phyloP scores from a whole-genome alignment of 2,113 vertebrate genomes.

The Coptodon bakossiorum region DNA sequence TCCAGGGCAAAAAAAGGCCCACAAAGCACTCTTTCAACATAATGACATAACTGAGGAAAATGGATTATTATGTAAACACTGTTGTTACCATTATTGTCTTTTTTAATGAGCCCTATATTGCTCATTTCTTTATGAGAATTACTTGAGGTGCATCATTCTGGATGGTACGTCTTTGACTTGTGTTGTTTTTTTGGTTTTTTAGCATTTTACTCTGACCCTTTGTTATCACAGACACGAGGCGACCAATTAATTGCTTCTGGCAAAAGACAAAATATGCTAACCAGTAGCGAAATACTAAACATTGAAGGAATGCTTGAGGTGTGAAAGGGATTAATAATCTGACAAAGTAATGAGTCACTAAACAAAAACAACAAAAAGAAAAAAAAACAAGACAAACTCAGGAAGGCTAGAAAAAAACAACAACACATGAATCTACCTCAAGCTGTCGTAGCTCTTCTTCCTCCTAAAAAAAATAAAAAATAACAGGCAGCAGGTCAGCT shows the following conservation, averaged over 20 bases:
- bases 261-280: not conserved
- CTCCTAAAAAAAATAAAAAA: slow-evolving; percentile 60
- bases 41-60: not conserved
- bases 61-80: not conserved
- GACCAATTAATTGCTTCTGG: not conserved
- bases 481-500: slow-evolving; percentile 54
- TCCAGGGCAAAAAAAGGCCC: not conserved
- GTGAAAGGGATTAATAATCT: not conserved
- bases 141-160: not conserved
- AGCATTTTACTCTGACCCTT: not conserved
- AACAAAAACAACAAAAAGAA: not conserved
- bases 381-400: not conserved
- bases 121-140: not conserved
- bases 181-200: not conserved
- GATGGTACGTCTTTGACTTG: not conserved
- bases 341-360: not conserved
- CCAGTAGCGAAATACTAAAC: not conserved
- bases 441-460: slow-evolving; percentile 75
- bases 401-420: not conserved
- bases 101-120: not conserved
- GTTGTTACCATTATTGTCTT: not conserved
- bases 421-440: slow-evolving; percentile 66
- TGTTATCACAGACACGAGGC: not conserved
- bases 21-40: not conserved
- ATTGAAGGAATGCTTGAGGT: not conserved